phyloP scores from a whole-genome alignment of 2,888 invertebrate species.

The Charanyca ferruginea region DNA sequence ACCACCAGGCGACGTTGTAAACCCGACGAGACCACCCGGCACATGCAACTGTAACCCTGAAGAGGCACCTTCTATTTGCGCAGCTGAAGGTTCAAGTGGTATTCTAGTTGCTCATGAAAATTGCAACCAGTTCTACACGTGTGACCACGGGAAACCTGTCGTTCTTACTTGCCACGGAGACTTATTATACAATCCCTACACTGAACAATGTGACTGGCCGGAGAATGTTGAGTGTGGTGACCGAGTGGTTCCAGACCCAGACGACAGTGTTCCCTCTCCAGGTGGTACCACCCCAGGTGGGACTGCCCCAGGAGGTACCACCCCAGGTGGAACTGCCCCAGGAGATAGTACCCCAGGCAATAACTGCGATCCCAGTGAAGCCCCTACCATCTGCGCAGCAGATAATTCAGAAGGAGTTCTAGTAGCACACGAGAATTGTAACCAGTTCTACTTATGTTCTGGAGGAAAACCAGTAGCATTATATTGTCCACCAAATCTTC shows the following conservation, averaged over 20 bases:
- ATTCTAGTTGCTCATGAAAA: constrained; percentile 70
- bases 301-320: not conserved
- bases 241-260: constrained; percentile 50
- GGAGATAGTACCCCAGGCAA: constrained; percentile 37
- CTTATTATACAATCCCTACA: constrained; percentile 67
- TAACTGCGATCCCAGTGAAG: constrained; percentile 66
- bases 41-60: constrained; percentile 52
- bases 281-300: not conserved
- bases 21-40: constrained; percentile 28
- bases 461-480: constrained; percentile 61
- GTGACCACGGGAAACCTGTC: constrained; percentile 66
- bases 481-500: constrained; percentile 55
- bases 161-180: constrained; percentile 52
- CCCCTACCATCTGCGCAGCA: constrained; percentile 67
- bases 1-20: constrained; percentile 23
- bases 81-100: constrained; percentile 63
- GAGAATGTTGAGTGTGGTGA: constrained; percentile 68
- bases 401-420: constrained; percentile 63
- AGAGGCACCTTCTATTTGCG: constrained; percentile 70
- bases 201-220: constrained; percentile 72
- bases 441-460: constrained; percentile 70
- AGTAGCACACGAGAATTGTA: constrained; percentile 72
- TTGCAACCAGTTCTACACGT: constrained; percentile 74
- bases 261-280: constrained; percentile 5
- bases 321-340: not conserved